Base-by-base conservation (phyloP, 2,113 vertebrate species). In the Rhinoptilus africanus region DNA sequence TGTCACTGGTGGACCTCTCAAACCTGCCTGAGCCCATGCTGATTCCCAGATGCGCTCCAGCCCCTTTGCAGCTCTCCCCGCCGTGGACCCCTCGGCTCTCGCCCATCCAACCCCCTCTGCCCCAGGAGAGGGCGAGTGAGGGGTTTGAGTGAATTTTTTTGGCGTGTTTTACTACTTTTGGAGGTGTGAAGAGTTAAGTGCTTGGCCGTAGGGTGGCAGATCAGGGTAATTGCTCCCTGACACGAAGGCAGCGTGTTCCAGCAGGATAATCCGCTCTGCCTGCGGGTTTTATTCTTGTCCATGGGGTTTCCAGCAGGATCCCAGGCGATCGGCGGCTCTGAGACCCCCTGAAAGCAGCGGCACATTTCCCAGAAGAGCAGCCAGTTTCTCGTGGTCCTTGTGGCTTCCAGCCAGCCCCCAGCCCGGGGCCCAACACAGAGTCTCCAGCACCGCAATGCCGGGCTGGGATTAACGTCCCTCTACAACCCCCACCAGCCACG, bases 341-440 rank as follows among this genome's bases (percentile, higher is more conserved):
- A 56, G 45, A 50, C 18, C 8, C 39, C 34, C 34, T 1, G 0
- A 62, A 60, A 91, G 37, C 76, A 16, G 27, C 2, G 1, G 2
- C 0, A 6, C 8, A 2, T 27, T 57, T 27, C 48, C 23, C 4
- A 2, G 48, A 17, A 9, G 54, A 60, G 26, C 9, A 2, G 23
- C 18, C 3, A 3, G 14, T 39, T 68, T 39, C 54, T 41, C 0
- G 4, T 37, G 62, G 22, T 27, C 12, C 11, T 37, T 28, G 4
- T 0, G 8, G 8, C 8, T 41, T 43, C 16, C 35, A 14, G 8
- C 6, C 74, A 10, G 79, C 19, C 4, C n/a, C 59, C 50, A 26
- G 28, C 67, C 28, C 27, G 0, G 1, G 9, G 68, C 23, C 3
- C 0, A 1, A 7, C 1, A 0, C 7, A 0, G 34, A 30, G 34